phyloP scores from a whole-genome alignment of 64 coral and sea anemone species.

The Pachyseris speciosa region DNA sequence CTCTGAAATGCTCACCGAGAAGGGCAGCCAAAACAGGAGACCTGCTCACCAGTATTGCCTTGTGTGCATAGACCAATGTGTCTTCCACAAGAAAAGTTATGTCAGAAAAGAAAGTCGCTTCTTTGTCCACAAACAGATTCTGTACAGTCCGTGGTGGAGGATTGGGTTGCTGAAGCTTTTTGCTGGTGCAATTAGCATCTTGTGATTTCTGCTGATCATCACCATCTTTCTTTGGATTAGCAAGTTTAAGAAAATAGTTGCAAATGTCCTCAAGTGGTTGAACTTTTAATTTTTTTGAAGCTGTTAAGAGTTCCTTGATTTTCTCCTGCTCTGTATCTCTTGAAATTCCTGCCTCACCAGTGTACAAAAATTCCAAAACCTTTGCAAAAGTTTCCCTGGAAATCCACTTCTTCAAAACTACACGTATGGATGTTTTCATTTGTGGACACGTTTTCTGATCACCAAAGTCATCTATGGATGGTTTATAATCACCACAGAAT shows the following conservation, averaged over 20 bases:
- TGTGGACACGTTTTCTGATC: neutral
- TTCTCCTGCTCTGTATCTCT: neutral
- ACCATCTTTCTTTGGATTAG: neutral
- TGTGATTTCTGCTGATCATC: neutral
- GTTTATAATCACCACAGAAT: neutral
- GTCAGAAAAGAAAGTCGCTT: neutral
- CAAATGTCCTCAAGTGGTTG: neutral
- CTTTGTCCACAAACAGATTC: neutral
- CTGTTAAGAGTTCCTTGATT: neutral
- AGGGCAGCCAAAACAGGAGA: conserved; percentile 14
- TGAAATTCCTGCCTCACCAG: conserved; percentile 13
- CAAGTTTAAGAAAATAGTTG: neutral
- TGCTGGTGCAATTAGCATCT: neutral
- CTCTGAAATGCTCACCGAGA: neutral
- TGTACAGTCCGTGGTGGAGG: neutral
- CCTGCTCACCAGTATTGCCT: neutral
- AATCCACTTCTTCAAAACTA: conserved; percentile 45
- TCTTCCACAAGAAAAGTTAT: conserved; percentile 20
- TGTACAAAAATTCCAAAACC: conserved; percentile 20
- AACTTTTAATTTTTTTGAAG: conserved; percentile 9
- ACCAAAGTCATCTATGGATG: neutral
- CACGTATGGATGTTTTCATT: neutral
- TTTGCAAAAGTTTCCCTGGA: conserved; percentile 9
- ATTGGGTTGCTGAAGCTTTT: neutral
- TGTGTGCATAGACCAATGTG: conserved; percentile 23